Conservation (phyloP, 2,113 vertebrate species). For the Zingel zingel region DNA sequence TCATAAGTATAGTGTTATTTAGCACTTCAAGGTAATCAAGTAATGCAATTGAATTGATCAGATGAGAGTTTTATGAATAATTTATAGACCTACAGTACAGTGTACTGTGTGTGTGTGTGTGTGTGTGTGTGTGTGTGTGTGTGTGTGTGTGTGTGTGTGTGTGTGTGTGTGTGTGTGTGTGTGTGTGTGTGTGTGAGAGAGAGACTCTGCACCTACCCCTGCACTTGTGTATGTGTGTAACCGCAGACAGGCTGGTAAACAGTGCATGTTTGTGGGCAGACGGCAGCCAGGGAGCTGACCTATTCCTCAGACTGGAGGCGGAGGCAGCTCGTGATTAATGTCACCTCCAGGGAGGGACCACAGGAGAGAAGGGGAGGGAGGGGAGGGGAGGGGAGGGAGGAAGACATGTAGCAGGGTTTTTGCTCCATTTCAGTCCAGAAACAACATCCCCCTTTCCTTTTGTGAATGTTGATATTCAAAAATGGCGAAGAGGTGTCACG, state of each 20-base stretch:
- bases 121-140: not conserved
- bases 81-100: constrained; percentile 26
- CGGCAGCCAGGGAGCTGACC: constrained; percentile 78
- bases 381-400: not conserved
- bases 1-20: constrained; percentile 41
- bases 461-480: constrained; percentile 15
- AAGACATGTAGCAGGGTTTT: constrained; percentile 6
- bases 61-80: constrained; percentile 62
- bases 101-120: constrained; percentile 20
- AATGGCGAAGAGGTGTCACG: not conserved
- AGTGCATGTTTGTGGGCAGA: constrained; percentile 65
- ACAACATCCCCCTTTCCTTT: not conserved
- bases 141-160: constrained; percentile 27
- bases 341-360: constrained; percentile 71
- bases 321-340: constrained; percentile 78
- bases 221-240: constrained; percentile 12
- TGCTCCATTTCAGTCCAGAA: constrained; percentile 38
- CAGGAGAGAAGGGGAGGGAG: constrained; percentile 24
- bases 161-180: not conserved
- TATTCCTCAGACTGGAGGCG: constrained; percentile 75
- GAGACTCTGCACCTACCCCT: constrained; percentile 10
- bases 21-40: constrained; percentile 54
- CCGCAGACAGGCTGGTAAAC: constrained; percentile 62
- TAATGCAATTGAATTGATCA: constrained; percentile 38
- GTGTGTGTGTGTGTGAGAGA: not conserved